Base-by-base conservation (phyloP, 2,113 vertebrate genomes). In the Engystomops pustulosus region DNA sequence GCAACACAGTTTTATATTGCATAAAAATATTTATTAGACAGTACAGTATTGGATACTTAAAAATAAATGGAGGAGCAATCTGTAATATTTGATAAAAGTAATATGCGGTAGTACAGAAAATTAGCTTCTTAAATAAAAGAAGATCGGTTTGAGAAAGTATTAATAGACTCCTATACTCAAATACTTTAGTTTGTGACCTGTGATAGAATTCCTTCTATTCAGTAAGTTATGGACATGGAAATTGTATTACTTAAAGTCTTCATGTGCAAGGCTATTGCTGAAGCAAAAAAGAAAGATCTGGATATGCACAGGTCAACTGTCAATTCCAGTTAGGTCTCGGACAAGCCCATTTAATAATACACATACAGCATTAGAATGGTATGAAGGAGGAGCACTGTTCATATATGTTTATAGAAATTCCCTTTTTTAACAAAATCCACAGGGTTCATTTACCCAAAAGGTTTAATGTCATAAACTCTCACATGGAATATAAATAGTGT, bases 381-480 rank as follows among this genome's bases (percentile, higher is more conserved):
- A 34, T 67, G 9, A 67, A 36, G 62, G 2, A 36, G 17, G 17
- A 34, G 17, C 17, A 36, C 18, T 36, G 30, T 67, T 67, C 62
- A 6, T 30, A 32, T 36, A 67, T 67, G 62, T 67, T 67, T 67
- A 70, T 70, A 70, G 18, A n/a, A 23, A 70, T 70, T 41, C 44
- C 36, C 20, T 44, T 41, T 36, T 69, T 20, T 15, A 41, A 38
- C 34, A 20, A 38, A 69, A 17, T 69, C 67, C 18, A 68, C 20
- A 70, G 20, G 34, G 36, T 41, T 70, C 68, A 41, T 38, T 38
- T 38, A 38, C 15, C 34, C 36, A 41, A 70, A 70, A 38, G 62
- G 20, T 14, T 70, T 70, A 41, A 23, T 20, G 32, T 17, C 1
- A 8, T 70, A 44, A 38, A 41, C 68, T 9, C 10, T 17, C 62